Percentiles rank a stretch among this genome's conserved stretches.
Conservation (phyloP, 1,140 invertebrate genomes). For the Drosophila bifasciata region DNA sequence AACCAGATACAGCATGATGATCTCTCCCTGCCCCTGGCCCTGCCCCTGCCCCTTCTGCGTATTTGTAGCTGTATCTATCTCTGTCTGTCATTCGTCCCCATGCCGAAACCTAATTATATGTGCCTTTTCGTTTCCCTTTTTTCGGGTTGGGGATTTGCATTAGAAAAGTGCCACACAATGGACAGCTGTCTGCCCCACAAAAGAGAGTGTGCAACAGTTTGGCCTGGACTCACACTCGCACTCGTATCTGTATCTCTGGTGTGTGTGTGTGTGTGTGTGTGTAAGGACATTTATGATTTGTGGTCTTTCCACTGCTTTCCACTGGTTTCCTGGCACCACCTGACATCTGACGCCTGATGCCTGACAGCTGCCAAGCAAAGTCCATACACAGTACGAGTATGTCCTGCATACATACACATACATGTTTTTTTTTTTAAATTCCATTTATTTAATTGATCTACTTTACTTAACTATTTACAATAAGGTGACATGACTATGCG, state of each 20-base stretch:
- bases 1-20: neutral
- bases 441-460: too few species aligned
- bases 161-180: constrained; percentile 8
- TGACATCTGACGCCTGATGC: constrained; percentile 1
- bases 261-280: constrained; percentile 13
- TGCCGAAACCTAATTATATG: constrained; percentile 24
- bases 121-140: neutral
- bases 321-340: constrained; percentile 19
- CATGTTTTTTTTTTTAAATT: too few species aligned
- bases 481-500: too few species aligned
- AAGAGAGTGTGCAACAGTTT: constrained; percentile 41
- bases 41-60: too few species aligned
- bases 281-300: constrained; percentile 75
- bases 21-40: too few species aligned
- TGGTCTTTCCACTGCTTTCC: constrained; percentile 44
- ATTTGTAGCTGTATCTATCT: constrained; percentile 17
- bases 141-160: neutral
- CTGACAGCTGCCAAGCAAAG: constrained; percentile 50
- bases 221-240: neutral
- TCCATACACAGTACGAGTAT: constrained; percentile 20
- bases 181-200: constrained; percentile 22
- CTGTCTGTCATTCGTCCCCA: neutral
- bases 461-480: too few species aligned
- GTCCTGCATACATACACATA: constrained; percentile 14
- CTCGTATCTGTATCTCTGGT: neutral